Evolutionary conservation across 1,140 invertebrate genomes (phyloP).

Genomic region (Euglossa dilemma): DNA sequence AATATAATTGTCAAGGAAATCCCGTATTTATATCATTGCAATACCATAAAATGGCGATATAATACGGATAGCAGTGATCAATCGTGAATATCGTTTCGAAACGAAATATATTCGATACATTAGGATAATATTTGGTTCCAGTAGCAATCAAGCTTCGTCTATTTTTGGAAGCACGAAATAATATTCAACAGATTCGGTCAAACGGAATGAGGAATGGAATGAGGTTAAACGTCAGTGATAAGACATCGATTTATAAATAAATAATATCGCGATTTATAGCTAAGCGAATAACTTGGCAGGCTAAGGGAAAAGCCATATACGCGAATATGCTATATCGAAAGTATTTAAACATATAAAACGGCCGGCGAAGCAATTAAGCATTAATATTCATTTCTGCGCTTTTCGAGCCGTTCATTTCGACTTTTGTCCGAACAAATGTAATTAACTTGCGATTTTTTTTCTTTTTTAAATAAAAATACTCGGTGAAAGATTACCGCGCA

Average conservation of each 20-base stretch:
- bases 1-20: background rate
- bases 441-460: constrained; percentile 15
- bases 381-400: background rate
- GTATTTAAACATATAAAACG: background rate
- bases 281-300: background rate
- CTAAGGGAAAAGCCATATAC: constrained; percentile 14
- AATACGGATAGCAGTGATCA: background rate
- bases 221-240: constrained; percentile 55
- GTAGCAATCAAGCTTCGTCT: background rate
- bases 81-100: background rate
- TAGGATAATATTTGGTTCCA: background rate
- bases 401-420: background rate
- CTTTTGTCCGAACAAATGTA: background rate
- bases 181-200: background rate
- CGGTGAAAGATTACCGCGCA: background rate
- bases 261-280: constrained; percentile 34
- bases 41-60: too few species aligned
- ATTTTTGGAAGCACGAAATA: constrained; percentile 8
- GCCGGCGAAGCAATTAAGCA: background rate
- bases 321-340: background rate
- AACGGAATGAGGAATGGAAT: constrained; percentile 20
- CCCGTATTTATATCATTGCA: background rate
- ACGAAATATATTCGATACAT: background rate
- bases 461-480: background rate
- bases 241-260: constrained; percentile 55